Conservation (phyloP, 2,113 vertebrate species). For the Tenrec ecaudatus region DNA sequence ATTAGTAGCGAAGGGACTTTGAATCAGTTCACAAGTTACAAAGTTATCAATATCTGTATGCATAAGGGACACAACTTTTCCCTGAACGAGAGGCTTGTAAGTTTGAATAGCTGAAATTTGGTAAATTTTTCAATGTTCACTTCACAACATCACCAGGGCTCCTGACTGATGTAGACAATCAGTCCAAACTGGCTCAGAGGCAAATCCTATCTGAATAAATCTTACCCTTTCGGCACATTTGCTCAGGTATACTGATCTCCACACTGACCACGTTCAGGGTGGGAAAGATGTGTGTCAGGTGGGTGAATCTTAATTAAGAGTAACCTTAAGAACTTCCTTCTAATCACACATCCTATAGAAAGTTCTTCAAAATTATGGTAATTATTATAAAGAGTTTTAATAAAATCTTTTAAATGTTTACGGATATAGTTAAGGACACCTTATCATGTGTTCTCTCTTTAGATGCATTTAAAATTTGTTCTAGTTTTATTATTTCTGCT, state of each 20-base stretch:
- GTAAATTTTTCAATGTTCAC: too few relatives aligned
- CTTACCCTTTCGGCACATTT: background rate
- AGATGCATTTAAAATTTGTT: too few relatives aligned
- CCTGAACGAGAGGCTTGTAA: too few relatives aligned
- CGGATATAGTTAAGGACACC: too few relatives aligned
- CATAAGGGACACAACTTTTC: too few relatives aligned
- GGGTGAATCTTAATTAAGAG: background rate
- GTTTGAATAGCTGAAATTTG: too few relatives aligned
- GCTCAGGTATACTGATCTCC: background rate
- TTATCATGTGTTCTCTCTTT: too few relatives aligned
- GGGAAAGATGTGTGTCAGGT: background rate
- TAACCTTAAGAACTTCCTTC: background rate
- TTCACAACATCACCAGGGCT: too few relatives aligned
- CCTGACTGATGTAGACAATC: background rate
- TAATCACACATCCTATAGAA: background rate
- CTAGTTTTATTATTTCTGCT: too few relatives aligned
- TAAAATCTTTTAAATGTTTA: background rate
- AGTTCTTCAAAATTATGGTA: background rate
- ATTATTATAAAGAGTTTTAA: background rate
- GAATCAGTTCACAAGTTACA: too few relatives aligned
- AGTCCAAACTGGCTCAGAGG: background rate
- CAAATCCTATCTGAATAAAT: background rate
- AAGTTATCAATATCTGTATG: too few relatives aligned
- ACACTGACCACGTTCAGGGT: background rate
- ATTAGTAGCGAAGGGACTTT: too few relatives aligned